Conservation (phyloP, 2,113 vertebrate species). For the Mus musculus region DNA sequence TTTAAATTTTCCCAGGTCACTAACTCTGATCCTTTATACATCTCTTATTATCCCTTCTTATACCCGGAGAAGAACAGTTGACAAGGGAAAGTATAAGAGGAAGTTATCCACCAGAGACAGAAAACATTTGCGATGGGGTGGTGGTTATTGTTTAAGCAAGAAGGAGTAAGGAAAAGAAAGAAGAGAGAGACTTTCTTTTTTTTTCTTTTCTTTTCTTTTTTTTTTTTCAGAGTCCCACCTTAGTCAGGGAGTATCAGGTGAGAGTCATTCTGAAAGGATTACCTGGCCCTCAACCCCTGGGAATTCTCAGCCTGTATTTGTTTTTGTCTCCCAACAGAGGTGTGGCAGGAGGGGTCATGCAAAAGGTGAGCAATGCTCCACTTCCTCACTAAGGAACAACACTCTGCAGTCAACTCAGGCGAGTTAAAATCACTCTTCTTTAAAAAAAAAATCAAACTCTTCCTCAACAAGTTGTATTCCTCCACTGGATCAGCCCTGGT, state of each 20-base stretch:
- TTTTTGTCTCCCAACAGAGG: constrained; percentile 87
- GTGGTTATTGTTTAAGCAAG: constrained; percentile 59
- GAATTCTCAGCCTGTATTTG: constrained; percentile 88
- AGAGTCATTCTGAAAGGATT: constrained; percentile 87
- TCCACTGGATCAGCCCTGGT: neutral
- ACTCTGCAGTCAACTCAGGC: constrained; percentile 73
- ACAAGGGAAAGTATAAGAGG: neutral
- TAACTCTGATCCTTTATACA: neutral
- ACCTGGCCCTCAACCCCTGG: constrained; percentile 87
- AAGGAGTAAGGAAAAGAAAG: constrained; percentile 79
- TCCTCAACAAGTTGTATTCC: neutral
- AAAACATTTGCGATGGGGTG: constrained; percentile 17
- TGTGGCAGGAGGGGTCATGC: constrained; percentile 85
- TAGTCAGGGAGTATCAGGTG: constrained; percentile 83
- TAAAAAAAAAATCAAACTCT: constrained; percentile 46
- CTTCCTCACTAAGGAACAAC: constrained; percentile 82
- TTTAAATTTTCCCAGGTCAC: constrained; percentile 28
- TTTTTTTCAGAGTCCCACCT: constrained; percentile 83
- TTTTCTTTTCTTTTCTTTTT: constrained; percentile 74
- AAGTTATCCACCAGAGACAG: neutral
- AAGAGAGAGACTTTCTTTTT: constrained; percentile 68
- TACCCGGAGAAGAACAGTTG: constrained; percentile 19
- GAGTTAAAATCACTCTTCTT: constrained; percentile 78
- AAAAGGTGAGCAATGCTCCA: constrained; percentile 82
- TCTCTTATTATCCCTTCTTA: constrained; percentile 44